These are phyloP conservation scores for Malurus splendens DNA, from an alignment of 2,797 vertebrate species.

Conservation along the genomic window DNA sequence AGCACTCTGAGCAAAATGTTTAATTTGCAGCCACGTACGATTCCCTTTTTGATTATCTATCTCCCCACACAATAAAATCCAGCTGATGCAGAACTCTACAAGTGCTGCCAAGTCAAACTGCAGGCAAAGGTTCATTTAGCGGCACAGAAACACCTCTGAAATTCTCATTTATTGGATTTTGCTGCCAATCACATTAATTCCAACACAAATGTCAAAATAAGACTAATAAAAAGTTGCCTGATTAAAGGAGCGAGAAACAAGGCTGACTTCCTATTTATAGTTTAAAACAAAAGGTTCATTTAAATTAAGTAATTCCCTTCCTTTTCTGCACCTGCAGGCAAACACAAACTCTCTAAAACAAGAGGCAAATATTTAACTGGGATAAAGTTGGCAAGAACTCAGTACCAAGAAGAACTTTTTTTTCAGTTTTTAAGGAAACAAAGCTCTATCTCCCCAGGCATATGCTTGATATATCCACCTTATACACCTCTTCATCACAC, in stretches of 20 bases:
- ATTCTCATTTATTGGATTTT: conserved; percentile 42
- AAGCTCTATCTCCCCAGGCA: not conserved
- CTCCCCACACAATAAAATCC: conserved; percentile 55
- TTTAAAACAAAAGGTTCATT: not conserved
- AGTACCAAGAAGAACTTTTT: not conserved
- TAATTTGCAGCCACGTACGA: conserved; percentile 16
- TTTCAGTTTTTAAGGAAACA: not conserved
- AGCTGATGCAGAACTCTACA: conserved; percentile 41
- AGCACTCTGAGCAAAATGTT: conserved; percentile 3
- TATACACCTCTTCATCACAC: not conserved
- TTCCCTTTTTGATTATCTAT: conserved; percentile 35
- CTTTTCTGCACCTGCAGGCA: not conserved
- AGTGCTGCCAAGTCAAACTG: conserved; percentile 52
- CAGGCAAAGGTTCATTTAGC: conserved; percentile 28
- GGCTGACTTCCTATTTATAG: not conserved
- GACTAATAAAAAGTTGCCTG: conserved; percentile 8
- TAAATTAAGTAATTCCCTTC: not conserved
- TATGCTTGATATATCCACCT: not conserved
- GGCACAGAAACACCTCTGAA: conserved; percentile 17
- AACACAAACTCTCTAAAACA: not conserved
- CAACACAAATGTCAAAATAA: conserved; percentile 34
- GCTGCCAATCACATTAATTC: conserved; percentile 32
- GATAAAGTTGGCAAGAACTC: not conserved
- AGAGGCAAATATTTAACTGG: not conserved
- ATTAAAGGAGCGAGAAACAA: conserved; percentile 4